Evolutionary conservation across 2,888 invertebrate species (phyloP), one percentile per base, ranked within the genome.

Genomic region (Nesidiocoris tenuis): DNA sequence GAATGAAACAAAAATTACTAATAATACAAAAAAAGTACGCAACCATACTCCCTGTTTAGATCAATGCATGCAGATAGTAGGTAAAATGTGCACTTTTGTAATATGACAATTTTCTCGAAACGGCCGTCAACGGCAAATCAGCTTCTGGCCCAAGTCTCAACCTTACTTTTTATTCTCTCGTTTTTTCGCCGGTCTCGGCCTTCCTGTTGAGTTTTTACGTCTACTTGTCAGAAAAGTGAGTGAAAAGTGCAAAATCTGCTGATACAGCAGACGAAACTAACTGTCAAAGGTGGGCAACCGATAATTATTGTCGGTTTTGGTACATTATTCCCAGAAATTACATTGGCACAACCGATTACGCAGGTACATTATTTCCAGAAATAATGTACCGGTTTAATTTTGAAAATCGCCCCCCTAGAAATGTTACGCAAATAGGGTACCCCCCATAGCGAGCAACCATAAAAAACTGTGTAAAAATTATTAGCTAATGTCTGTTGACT

Each of bases 11-110:
- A 54, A 56, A 21, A 12, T 24, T 21, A 72, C 54, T 7, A 72
- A 61, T 61, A 39, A 63, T 61, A 61, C 3, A 61, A 21, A 56
- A 21, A 18, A n/a, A n/a, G 61, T 61, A 61, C 54, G 18, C 25
- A 61, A 54, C 72, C 72, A 57, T 72, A 72, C 39, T 72, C 72
- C 72, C 72, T 25, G 61, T 39, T 72, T 72, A 61, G 24, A 72
- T 57, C 57, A 59, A 72, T 72, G 72, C 72, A 72, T 72, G 72
- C 72, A 72, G 70, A 59, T 17, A 70, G 61, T 72, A 72, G 72
- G 54, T 61, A n/a, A 72, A 25, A 24, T 57, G 24, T 70, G 61
- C 70, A 70, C 57, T 70, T 70, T 70, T 61, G 18, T 54, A 68
- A 68, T 39, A 59, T 18, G 59, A 5, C 57, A 25, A 67, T 55